Base-by-base conservation (phyloP, 1,140 invertebrate species). In the Calliphora vicina region DNA sequence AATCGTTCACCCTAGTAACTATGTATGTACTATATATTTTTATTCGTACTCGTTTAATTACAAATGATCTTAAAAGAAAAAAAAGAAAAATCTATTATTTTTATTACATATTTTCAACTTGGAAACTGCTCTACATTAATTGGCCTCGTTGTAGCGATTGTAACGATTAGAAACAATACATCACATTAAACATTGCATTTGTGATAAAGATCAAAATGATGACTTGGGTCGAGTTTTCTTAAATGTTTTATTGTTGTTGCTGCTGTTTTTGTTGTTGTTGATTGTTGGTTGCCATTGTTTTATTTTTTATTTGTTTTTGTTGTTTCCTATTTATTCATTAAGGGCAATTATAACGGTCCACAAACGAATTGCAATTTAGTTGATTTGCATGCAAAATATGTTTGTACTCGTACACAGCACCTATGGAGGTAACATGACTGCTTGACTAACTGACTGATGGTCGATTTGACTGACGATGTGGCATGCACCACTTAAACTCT, bases 261-360 rank as follows among this genome's bases (percentile, higher is more conserved):
- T 43, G 35, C 23, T 78, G 17, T 10, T 9, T 8, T 12, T 72
- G 29, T 29, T 76, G 73, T 76, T 42, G 20, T 23, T 74, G 17
- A 10, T 43, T 78, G 35, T 43, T 78, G 29, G 35, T n/a, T n/a
- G n/a, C n/a, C 35, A 78, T 78, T 45, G 8, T 78, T 78, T 78
- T 43, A 6, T 67, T 67, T n/a, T 67, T 10, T 20, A 23, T 17
- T 12, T 17, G 26, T 74, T 74, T 45, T 23, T 23, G 5, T 78
- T 29, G 5, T 78, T 29, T 42, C 27, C 73, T 20, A 42, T 35
- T 76, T 25, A 43, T 78, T 78, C 74, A 78, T 78, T 88, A 84
- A 87, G 88, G 86, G 88, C 88, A 89, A 89, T 89, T 89, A 89
- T 89, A 89, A 89, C 88, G 88, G 88, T 87, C 88, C 86, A 87